Evolutionary conservation across 2,113 vertebrate genomes (phyloP), one percentile per base, ranked within the genome.

Genomic region (Myotis brandtii): DNA sequence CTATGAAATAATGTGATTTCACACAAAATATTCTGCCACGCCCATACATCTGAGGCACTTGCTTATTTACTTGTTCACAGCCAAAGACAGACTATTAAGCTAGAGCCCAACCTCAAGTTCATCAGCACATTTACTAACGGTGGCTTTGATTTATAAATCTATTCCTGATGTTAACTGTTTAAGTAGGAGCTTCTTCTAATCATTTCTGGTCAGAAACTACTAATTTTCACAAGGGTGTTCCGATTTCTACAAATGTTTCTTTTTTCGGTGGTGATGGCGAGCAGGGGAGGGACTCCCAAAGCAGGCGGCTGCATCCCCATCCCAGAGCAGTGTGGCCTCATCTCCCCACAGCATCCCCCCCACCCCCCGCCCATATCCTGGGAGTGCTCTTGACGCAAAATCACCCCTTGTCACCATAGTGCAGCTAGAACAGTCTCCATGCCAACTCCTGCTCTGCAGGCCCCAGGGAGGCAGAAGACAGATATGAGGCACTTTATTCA

Each of bases 401-500:
- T 73, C 17, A 30, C 20, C 50, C 17, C 14, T 82, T 32, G 69
- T 90, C 73, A 54, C 73, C 40, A 7, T 62, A 21, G 66, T 8
- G 21, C 30, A 27, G 34, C 83, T 27, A n/a, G 30, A 66, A 27
- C 2, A 1, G 66, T 92, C 84, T 90, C 94, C 77, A 85, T 54
- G 56, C 56, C 86, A 95, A 90, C 90, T 50, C 43, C 2, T 9
- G 66, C 37, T 21, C 73, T 18, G 14, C 9, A 37, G n/a, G 30
- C 32, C 9, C 59, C 69, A 0, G 30, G 34, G 32, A 64, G 56
- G 18, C 43, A 32, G 62, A 46, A 72, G 83, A 59, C 64, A 40
- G 46, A 17, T 6, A 1, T 13, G 37, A 11, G 0, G 11, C 9
- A 3, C 48, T 76, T 14, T 32, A 20, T 34, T 25, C 1, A 0